phyloP scores from a whole-genome alignment of 1,140 invertebrate genomes.

The Notospermus geniculatus region DNA sequence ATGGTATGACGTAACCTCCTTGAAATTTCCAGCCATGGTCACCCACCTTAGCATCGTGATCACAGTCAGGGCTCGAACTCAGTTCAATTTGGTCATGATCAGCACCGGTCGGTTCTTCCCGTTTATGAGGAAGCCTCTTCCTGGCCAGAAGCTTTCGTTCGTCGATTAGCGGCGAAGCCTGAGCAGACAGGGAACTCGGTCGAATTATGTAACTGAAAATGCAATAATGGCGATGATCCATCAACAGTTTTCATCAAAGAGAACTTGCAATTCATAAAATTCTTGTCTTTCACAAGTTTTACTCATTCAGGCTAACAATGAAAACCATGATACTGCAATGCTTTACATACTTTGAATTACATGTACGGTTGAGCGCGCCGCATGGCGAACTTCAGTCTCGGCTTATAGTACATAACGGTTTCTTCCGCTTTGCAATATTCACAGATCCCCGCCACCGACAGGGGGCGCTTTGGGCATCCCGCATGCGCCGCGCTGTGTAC shows the following conservation, averaged over 20 bases:
- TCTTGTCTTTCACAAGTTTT: background rate
- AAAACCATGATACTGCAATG: background rate
- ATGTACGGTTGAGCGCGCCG: background rate
- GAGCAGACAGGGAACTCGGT: constrained; percentile 49
- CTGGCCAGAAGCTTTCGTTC: constrained; percentile 28
- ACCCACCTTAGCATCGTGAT: constrained; percentile 3
- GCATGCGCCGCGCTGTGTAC: too few relatives aligned
- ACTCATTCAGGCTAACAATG: background rate
- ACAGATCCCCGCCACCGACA: background rate
- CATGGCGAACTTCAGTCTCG: too few relatives aligned
- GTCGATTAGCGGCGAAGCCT: constrained; percentile 49
- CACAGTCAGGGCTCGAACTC: background rate
- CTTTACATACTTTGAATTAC: background rate
- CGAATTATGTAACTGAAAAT: constrained; percentile 46
- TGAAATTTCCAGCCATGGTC: background rate
- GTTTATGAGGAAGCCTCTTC: constrained; percentile 8
- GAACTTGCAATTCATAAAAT: background rate
- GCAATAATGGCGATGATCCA: constrained; percentile 1
- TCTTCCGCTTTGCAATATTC: too few relatives aligned
- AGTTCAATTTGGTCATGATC: constrained; percentile 19
- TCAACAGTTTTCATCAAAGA: background rate
- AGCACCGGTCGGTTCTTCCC: constrained; percentile 40
- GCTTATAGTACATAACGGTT: too few relatives aligned
- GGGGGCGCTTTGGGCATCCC: background rate
- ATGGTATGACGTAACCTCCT: too few relatives aligned